These are phyloP conservation scores for Eupeodes corollae DNA, from an alignment of 1,140 invertebrate species.

Conservation along the genomic window DNA sequence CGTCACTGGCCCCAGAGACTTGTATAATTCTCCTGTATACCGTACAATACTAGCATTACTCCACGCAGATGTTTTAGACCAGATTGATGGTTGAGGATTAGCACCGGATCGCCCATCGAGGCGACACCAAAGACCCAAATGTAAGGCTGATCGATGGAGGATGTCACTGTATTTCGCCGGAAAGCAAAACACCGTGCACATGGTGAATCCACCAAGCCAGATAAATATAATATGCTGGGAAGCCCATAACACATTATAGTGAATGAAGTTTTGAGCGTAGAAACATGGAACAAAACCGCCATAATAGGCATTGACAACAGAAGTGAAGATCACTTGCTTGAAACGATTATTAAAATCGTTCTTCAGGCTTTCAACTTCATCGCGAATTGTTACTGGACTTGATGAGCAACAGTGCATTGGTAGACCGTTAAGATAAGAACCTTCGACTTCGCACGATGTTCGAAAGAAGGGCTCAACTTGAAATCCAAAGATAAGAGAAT, in stretches of 20 bases:
- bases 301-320: conserved; percentile 82
- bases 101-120: conserved; percentile 37
- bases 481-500: conserved; percentile 74
- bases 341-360: conserved; percentile 79
- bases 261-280: conserved; percentile 70
- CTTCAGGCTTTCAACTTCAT: conserved; percentile 73
- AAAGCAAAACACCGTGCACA: conserved; percentile 65
- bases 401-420: conserved; percentile 60
- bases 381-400: conserved; percentile 57
- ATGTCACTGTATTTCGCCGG: conserved; percentile 70
- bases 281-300: conserved; percentile 80
- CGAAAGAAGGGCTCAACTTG: conserved; percentile 60
- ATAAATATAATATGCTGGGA: conserved; percentile 72
- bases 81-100: conserved; percentile 46
- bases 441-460: conserved; percentile 38
- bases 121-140: conserved; percentile 77
- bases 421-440: conserved; percentile 32
- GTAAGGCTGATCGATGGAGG: conserved; percentile 75
- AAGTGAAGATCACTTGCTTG: conserved; percentile 83
- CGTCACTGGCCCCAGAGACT: conserved; percentile 62
- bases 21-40: conserved; percentile 66
- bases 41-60: conserved; percentile 68
- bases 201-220: conserved; percentile 69
- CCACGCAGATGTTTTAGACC: conserved; percentile 64
- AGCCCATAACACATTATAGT: conserved; percentile 77